Evolutionary conservation across 1,140 invertebrate species (phyloP), one percentile per base, ranked within the genome.

Genomic region (Diploscapter pachys): DNA sequence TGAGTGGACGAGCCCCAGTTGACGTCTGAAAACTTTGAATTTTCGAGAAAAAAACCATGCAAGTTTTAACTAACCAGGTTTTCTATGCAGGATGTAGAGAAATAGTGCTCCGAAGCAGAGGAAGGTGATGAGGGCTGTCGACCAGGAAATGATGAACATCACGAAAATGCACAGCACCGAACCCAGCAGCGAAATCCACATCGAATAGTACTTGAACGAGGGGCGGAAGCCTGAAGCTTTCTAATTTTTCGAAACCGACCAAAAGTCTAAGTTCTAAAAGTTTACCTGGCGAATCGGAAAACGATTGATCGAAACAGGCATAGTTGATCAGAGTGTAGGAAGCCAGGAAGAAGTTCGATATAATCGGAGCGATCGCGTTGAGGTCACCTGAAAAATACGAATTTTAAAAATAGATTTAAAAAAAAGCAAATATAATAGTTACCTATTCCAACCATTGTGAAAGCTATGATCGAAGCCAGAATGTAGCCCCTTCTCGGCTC

Each of bases 1-100:
- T 98, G 95, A 0, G 93, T 94, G 3, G 93, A 96, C 0, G 94
- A 96, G 0, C 95, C 95, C 95, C 95, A 97, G 87, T 98, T 98
- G 3, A 96, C 94, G 87, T 96, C 94, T 59, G 57, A 59, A 59
- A 59, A 11, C 9, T 59, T 31, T 1, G 9, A 31, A 11, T 11
- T 11, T 59, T 59, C 9, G 57, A 59, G 9, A 11, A 59, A 11
- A 59, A 2, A 59, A 59, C 31, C 0, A 59, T 11, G 57, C 0
- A 59, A 59, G 1, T 11, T 31, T 31, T 31, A 31, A 31, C 31
- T 31, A 31, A 59, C 57, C 31, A 82, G 94, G 94, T 83, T 96
- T 96, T 62, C 92, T 89, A 85, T 95, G 93, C 67, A 93, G 90
- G 2, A 97, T 92, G 79, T 94, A 91, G 66, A 93, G 87, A 85